These are phyloP conservation scores for Malurus melanocephalus DNA, from an alignment of 2,113 vertebrate genomes.

Conservation along the genomic window DNA sequence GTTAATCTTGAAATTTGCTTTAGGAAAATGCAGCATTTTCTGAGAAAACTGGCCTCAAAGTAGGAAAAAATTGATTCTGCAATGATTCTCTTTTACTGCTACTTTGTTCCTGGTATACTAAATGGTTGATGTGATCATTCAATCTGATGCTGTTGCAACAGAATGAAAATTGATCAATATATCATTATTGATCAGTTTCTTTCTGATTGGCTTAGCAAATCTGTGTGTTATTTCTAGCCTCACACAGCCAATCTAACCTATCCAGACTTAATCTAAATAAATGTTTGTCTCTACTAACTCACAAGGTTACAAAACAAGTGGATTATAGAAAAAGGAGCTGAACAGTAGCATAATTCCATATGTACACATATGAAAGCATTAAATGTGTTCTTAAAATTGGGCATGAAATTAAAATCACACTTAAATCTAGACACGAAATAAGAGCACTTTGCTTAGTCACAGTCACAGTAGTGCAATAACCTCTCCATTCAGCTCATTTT, in stretches of 20 bases:
- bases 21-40: neutral
- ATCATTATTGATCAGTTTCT: constrained; percentile 52
- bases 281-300: neutral
- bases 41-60: neutral
- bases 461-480: neutral
- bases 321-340: neutral
- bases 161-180: constrained; percentile 48
- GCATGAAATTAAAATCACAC: neutral
- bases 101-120: constrained; percentile 23
- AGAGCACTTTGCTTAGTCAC: neutral
- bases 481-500: neutral
- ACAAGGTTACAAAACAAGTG: neutral
- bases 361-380: neutral
- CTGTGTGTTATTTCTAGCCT: neutral
- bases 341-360: neutral
- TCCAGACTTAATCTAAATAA: constrained; percentile 8
- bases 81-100: constrained; percentile 32
- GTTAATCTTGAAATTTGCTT: constrained; percentile 11
- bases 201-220: constrained; percentile 39
- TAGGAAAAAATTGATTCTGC: constrained; percentile 28
- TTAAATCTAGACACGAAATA: neutral
- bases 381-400: neutral
- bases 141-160: constrained; percentile 11
- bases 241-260: neutral
- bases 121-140: constrained; percentile 22